Evolutionary conservation across 2,888 invertebrate species (phyloP).

Genomic region (Eupelmus urozonus): DNA sequence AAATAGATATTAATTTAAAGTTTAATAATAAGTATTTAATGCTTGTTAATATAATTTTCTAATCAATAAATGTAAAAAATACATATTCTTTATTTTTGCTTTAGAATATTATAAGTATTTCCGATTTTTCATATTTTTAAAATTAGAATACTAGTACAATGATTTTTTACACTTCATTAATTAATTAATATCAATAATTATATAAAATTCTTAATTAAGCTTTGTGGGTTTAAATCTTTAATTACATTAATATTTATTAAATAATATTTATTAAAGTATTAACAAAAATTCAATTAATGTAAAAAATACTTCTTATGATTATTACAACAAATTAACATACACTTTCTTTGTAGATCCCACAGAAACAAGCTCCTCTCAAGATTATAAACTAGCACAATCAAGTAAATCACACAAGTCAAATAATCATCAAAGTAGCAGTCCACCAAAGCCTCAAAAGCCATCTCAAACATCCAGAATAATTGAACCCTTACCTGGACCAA

Average conservation of each 20-base stretch:
- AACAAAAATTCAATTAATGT: not conserved
- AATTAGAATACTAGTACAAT: not conserved
- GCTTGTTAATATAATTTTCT: not conserved
- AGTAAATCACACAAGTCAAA: slow-evolving; percentile 55
- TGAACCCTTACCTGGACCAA: slow-evolving; percentile 73
- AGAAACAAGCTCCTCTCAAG: slow-evolving; percentile 60
- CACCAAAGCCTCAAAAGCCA: slow-evolving; percentile 48
- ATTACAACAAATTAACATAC: not conserved
- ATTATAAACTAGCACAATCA: slow-evolving; percentile 61
- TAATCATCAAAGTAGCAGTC: slow-evolving; percentile 45
- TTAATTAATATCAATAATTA: not conserved
- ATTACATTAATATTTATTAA: not conserved
- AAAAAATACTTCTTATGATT: not conserved
- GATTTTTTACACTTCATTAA: not conserved
- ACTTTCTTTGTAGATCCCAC: slow-evolving; percentile 41
- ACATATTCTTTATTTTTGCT: not conserved
- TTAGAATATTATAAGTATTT: not conserved
- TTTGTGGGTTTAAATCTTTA: too few species aligned
- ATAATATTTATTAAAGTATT: too few species aligned
- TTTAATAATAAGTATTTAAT: not conserved
- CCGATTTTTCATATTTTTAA: slow-evolving; percentile 3
- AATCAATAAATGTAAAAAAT: not conserved
- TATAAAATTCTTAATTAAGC: too few species aligned
- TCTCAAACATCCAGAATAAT: slow-evolving; percentile 69
- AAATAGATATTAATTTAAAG: not conserved